These are phyloP conservation scores for Harpegnathos saltator DNA, from an alignment of 1,140 invertebrate genomes.

Conservation along the genomic window DNA sequence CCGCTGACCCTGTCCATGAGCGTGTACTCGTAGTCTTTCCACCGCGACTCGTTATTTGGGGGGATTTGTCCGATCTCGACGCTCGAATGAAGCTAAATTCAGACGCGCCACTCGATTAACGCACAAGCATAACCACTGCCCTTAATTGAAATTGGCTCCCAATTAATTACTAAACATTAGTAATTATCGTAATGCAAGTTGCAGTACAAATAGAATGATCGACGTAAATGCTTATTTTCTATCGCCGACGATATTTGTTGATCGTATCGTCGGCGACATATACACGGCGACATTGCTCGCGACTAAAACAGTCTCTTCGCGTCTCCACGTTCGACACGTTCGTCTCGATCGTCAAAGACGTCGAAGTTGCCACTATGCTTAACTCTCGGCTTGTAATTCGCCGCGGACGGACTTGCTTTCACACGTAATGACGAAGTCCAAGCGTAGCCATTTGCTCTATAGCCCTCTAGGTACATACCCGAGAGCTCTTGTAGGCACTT, in stretches of 20 bases:
- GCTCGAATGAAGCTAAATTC: constrained; percentile 56
- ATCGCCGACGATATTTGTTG: background rate
- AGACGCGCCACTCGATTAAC: constrained; percentile 2
- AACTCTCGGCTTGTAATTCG: constrained; percentile 35
- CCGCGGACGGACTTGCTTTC: constrained; percentile 42
- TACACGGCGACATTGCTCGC: background rate
- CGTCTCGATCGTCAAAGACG: constrained; percentile 23
- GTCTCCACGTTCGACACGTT: background rate
- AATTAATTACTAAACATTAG: too few species aligned
- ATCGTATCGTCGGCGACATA: too few species aligned
- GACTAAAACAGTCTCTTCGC: background rate
- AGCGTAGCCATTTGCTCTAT: constrained; percentile 47
- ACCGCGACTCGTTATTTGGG: constrained; percentile 35
- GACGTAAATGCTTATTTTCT: too few species aligned
- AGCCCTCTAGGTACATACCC: constrained; percentile 24
- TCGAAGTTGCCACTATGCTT: constrained; percentile 24
- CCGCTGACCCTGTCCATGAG: constrained; percentile 10
- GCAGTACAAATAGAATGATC: background rate
- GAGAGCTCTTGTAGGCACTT: constrained; percentile 38
- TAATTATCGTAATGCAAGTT: background rate
- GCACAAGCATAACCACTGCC: too few species aligned
- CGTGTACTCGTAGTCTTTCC: constrained; percentile 38
- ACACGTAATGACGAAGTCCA: constrained; percentile 58
- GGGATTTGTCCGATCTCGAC: constrained; percentile 51
- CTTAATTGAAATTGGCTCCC: too few species aligned